Percentiles rank a stretch among this genome's conserved stretches.
Evolutionary conservation across 2,113 vertebrate species (phyloP).

Genomic region (Oreochromis aureus): DNA sequence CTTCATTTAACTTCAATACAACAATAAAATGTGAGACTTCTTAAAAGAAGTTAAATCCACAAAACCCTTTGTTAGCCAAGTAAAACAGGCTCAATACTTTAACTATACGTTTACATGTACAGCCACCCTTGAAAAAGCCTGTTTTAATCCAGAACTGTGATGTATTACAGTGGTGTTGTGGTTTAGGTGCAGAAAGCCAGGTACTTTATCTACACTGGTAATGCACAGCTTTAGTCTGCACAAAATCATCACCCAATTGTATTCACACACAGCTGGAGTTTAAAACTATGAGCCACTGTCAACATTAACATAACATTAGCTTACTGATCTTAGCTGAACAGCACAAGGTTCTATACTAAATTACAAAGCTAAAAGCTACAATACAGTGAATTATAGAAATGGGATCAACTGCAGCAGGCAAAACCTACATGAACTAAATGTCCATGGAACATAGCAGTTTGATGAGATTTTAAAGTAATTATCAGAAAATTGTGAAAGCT

Average conservation of each 20-base stretch:
- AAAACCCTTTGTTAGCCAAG: background rate
- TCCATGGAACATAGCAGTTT: background rate
- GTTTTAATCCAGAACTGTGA: background rate
- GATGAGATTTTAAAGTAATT: background rate
- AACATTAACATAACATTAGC: background rate
- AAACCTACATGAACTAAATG: background rate
- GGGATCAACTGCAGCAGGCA: background rate
- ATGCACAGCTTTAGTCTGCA: background rate
- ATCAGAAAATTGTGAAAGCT: accelerated
- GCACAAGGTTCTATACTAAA: background rate
- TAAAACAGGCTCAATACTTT: background rate
- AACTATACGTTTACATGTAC: background rate
- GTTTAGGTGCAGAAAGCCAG: background rate
- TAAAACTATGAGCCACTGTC: background rate
- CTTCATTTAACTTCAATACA: background rate
- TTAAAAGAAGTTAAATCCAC: background rate
- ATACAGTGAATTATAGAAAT: background rate
- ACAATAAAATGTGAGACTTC: background rate
- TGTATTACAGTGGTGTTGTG: background rate
- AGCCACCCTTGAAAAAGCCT: background rate
- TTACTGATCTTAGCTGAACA: background rate
- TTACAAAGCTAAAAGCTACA: background rate
- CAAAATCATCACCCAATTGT: accelerated
- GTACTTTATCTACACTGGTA: background rate
- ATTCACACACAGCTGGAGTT: background rate